Base-by-base conservation (phyloP, 2,113 vertebrate species). In the Rynchops niger region DNA sequence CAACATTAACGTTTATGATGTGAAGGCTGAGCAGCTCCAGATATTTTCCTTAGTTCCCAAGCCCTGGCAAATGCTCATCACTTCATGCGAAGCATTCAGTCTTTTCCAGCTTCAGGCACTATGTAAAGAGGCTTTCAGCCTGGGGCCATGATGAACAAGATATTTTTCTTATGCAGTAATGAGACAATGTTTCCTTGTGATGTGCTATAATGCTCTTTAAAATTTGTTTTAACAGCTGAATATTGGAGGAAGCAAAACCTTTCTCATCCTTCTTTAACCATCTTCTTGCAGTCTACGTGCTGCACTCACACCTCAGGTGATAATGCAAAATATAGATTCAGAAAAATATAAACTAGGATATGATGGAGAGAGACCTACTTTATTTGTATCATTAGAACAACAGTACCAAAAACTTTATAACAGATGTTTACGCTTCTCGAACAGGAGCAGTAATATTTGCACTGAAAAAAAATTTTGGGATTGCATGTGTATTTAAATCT, bases 1-100 rank as follows among this genome's bases (percentile, higher is more conserved):
- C n/a, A 71, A 11, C 0, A 1, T 92, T 52, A 45, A 15, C 0
- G 0, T 78, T 79, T 56, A 52, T 52, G 80, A 52, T 1, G 1
- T 40, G 61, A 78, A 92, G 34, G 34, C 82, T 82, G 71, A 93
- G 49, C 36, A 47, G 21, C 45, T 72, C 21, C 16, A 16, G 14
- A 17, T 90, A 59, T 19, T 82, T 86, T 49, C 26, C 15, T 49
- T 92, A 17, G 38, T 70, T 89, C 23, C 40, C 6, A 22, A 82
- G 34, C 19, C 23, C 52, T 87, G 40, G 19, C 36, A 78, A 67
- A 82, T n/a, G 42, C 45, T 95, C 20, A 61, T 86, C 25, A 8
- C 16, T 88, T 94, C 66, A 47, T 36, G 15, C 0, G 2, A 67
- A 71, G 7, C 40, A 58, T 55, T 95, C 43, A 63, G 6, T 63